Percentiles rank a stretch among this genome's conserved stretches.
phyloP scores from a whole-genome alignment of 2,113 vertebrate species.

The Equus przewalskii region DNA sequence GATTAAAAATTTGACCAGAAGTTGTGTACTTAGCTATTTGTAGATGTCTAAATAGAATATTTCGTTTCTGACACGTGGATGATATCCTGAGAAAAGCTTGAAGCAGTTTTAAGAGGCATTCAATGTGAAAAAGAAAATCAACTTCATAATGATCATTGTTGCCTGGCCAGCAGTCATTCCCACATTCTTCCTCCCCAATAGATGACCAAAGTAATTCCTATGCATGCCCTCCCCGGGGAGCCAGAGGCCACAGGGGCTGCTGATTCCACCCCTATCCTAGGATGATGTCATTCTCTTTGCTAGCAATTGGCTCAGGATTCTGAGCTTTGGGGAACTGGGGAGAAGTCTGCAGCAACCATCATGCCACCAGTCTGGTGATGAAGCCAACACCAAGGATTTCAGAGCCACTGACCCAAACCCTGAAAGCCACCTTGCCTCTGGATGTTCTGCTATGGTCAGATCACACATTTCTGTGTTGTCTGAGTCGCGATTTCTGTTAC shows the following conservation, averaged over 20 bases:
- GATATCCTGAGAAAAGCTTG: background rate
- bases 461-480: background rate
- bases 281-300: background rate
- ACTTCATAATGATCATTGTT: background rate
- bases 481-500: background rate
- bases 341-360: background rate
- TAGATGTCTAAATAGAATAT: background rate
- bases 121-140: background rate
- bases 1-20: background rate
- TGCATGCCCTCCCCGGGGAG: background rate
- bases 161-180: background rate
- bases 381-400: background rate
- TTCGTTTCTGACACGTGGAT: background rate
- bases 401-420: background rate
- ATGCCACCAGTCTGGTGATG: too few relatives aligned
- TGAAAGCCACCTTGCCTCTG: background rate
- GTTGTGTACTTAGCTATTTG: background rate
- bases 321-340: background rate
- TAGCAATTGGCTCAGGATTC: background rate
- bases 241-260: too few relatives aligned
- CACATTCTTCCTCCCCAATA: background rate
- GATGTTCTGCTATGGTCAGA: background rate
- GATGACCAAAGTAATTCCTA: background rate
- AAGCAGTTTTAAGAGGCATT: background rate
- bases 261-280: background rate